Conservation (phyloP, 2,113 vertebrate genomes). For the Hystrix cristata region DNA sequence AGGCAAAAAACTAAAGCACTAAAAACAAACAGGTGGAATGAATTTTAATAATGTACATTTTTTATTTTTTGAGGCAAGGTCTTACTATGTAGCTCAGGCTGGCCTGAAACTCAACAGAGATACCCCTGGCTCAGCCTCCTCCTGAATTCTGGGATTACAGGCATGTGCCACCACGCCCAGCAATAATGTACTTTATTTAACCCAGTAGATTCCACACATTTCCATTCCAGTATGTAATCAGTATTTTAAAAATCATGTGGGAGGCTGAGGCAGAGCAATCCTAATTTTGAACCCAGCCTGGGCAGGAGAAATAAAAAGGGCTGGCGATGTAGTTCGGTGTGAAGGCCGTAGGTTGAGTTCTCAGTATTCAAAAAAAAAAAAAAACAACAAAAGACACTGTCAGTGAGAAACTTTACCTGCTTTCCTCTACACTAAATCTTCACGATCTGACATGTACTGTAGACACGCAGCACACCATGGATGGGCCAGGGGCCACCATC, state of each 20-base stretch:
- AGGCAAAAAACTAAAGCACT: neutral
- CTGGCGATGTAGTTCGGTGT: neutral
- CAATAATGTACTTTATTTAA: neutral
- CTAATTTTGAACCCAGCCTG: neutral
- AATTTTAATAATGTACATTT: neutral
- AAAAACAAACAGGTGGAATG: neutral
- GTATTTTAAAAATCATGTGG: neutral
- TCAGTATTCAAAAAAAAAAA: neutral
- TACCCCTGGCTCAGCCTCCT: neutral
- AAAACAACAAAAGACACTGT: neutral
- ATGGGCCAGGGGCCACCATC: neutral
- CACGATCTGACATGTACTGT: no score
- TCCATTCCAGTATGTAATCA: neutral
- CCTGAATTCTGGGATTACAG: neutral
- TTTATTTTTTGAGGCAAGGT: neutral
- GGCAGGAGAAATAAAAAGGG: neutral
- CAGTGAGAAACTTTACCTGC: neutral
- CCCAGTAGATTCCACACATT: neutral
- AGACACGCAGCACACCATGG: accelerated
- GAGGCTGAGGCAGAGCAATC: neutral
- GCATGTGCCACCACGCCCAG: neutral
- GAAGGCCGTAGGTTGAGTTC: neutral
- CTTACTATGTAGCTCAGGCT: neutral
- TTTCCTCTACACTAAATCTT: neutral
- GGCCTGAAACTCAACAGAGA: neutral